Conservation (phyloP, 2,113 vertebrate genomes). For the Brienomyrus longianalis region DNA sequence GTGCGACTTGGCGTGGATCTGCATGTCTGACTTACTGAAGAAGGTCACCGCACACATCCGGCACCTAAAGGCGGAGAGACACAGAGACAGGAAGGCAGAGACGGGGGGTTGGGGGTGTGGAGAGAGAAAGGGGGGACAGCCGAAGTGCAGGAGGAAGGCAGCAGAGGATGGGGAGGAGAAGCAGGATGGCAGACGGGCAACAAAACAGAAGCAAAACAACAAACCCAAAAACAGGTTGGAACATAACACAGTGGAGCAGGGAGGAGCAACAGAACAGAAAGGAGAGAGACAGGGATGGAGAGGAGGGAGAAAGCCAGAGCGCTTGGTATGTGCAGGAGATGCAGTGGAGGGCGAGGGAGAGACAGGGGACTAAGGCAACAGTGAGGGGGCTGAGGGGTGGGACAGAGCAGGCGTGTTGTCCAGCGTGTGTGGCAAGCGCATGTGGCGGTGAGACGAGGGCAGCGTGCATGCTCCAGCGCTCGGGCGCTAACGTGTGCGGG, state of each 20-base stretch:
- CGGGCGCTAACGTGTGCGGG: slow-evolving; percentile 28
- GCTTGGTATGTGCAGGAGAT: slow-evolving; percentile 16
- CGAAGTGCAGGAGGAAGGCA: slow-evolving; percentile 19
- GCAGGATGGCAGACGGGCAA: background rate
- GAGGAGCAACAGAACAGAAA: slow-evolving; percentile 15
- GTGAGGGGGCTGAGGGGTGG: slow-evolving; percentile 19
- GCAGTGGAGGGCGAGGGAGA: slow-evolving; percentile 27
- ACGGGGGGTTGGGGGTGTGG: slow-evolving; percentile 35
- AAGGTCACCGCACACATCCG: slow-evolving; percentile 99
- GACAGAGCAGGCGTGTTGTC: slow-evolving; percentile 24
- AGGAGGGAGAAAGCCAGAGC: slow-evolving; percentile 24
- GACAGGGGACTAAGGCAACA: slow-evolving; percentile 12
- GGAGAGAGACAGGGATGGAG: slow-evolving; percentile 20
- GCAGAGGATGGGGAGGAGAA: slow-evolving; percentile 16
- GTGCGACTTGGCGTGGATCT: slow-evolving; percentile 99
- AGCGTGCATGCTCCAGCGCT: slow-evolving; percentile 29
- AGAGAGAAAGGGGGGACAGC: slow-evolving; percentile 39
- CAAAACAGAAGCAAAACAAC: background rate
- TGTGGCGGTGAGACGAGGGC: slow-evolving; percentile 20
- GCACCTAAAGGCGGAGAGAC: slow-evolving; percentile 79
- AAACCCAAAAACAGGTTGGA: background rate
- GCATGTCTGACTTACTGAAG: slow-evolving; percentile 99
- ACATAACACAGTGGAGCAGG: slow-evolving; percentile 23
- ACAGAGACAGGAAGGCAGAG: slow-evolving; percentile 47
- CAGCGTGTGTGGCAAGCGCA: slow-evolving; percentile 22